phyloP scores from a whole-genome alignment of 2,113 vertebrate species.

The Chaetops frenatus region DNA sequence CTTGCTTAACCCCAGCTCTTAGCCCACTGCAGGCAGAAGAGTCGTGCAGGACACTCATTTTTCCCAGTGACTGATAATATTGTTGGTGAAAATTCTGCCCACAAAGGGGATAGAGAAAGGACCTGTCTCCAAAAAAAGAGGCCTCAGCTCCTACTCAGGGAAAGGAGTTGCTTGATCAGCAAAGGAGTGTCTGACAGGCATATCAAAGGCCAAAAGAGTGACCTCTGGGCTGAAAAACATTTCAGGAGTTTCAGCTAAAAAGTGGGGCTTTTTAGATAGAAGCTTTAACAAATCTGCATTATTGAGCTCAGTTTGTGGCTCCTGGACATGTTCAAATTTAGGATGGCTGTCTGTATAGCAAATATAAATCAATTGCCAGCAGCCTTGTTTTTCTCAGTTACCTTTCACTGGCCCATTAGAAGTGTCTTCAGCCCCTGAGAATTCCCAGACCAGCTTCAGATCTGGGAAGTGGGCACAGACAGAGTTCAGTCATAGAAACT shows the following conservation, averaged over 20 bases:
- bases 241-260: background rate
- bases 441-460: background rate
- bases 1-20: background rate
- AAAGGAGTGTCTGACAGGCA: background rate
- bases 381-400: background rate
- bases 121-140: background rate
- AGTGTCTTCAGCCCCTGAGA: background rate
- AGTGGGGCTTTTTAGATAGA: background rate
- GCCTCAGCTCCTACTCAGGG: background rate
- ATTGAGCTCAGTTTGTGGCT: background rate
- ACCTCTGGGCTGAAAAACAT: background rate
- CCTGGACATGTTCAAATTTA: background rate
- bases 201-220: background rate
- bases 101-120: background rate
- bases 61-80: background rate
- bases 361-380: background rate
- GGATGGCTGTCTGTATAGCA: background rate
- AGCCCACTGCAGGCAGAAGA: background rate
- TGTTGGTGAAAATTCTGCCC: background rate
- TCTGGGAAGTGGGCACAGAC: background rate
- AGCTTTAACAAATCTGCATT: background rate
- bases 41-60: background rate
- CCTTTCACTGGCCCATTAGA: background rate
- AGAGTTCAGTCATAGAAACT: too few relatives aligned
- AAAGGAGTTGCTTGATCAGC: background rate